phyloP scores from a whole-genome alignment of 2,113 vertebrate species.

The Apistogramma diplotaenia region DNA sequence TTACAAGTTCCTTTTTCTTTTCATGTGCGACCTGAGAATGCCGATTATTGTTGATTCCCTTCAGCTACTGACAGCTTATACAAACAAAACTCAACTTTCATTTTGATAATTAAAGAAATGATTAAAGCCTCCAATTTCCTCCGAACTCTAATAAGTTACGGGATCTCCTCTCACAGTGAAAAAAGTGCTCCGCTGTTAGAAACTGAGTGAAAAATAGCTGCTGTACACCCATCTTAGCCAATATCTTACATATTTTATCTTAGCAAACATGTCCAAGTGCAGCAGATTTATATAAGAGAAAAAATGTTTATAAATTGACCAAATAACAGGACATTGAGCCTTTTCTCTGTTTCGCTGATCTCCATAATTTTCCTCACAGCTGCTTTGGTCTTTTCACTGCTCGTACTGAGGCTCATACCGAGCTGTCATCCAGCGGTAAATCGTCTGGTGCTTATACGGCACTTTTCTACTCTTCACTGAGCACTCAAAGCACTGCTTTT shows the following conservation, averaged over 20 bases:
- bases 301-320: not conserved
- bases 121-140: not conserved
- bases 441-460: not conserved
- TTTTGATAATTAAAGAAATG: not conserved
- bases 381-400: not conserved
- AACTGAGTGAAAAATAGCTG: not conserved
- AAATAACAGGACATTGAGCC: not conserved
- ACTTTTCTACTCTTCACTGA: not conserved
- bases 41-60: not conserved
- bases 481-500: not conserved
- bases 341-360: not conserved
- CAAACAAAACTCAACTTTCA: not conserved
- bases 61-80: not conserved
- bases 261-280: too few species aligned
- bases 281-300: not conserved
- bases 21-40: not conserved
- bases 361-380: not conserved
- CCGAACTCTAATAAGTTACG: not conserved
- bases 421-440: not conserved
- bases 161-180: not conserved
- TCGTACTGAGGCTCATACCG: not conserved
- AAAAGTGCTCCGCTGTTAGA: not conserved
- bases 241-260: too few species aligned
- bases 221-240: not conserved
- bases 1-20: not conserved